Evolutionary conservation across 2,113 vertebrate species (phyloP).

Genomic region (Dipodomys merriami): DNA sequence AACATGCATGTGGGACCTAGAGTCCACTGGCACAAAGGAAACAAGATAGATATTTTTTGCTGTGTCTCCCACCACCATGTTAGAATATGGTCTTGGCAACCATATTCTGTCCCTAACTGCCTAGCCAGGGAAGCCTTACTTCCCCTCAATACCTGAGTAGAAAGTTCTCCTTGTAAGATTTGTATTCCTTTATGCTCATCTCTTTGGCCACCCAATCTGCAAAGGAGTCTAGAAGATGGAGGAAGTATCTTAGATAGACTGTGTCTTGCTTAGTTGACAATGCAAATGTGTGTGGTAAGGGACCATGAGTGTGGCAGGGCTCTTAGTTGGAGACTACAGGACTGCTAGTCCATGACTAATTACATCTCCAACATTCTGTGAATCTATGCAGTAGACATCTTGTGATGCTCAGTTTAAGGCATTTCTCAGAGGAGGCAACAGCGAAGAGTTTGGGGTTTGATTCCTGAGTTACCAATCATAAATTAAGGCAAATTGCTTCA

Average conservation of each 20-base stretch:
- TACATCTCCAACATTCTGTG: background rate
- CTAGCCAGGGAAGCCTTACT: too few relatives aligned
- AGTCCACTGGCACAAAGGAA: too few relatives aligned
- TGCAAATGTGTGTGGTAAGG: too few relatives aligned
- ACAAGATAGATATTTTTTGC: too few relatives aligned
- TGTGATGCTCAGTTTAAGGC: background rate
- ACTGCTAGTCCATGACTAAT: background rate
- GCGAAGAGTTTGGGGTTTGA: background rate
- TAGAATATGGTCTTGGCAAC: too few relatives aligned
- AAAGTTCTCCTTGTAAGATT: background rate
- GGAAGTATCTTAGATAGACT: background rate
- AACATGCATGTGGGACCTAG: too few relatives aligned
- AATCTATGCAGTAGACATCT: background rate
- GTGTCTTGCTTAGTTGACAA: background rate
- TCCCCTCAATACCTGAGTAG: background rate
- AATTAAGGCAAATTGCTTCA: background rate
- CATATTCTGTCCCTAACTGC: too few relatives aligned
- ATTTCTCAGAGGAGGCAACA: background rate
- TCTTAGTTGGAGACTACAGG: background rate
- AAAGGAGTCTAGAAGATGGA: background rate
- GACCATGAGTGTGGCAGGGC: accelerated
- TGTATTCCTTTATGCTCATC: background rate
- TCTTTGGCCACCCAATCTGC: background rate
- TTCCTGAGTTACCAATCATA: background rate
- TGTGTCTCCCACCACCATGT: too few relatives aligned